These are phyloP conservation scores for Tanytarsus gracilentus DNA, from an alignment of 2,888 invertebrate species.

Conservation along the genomic window DNA sequence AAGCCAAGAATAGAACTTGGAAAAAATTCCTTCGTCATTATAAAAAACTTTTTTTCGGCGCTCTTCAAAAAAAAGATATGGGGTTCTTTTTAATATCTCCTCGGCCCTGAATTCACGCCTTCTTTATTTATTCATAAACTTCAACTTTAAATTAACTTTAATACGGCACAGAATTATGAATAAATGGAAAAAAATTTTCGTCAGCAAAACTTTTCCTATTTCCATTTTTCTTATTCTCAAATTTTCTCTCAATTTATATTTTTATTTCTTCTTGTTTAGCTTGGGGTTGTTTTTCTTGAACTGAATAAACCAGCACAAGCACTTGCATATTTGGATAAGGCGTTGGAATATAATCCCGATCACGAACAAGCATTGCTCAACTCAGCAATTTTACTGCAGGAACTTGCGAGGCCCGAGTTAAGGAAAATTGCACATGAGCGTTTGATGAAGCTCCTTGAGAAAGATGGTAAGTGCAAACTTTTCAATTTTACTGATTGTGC, in stretches of 20 bases:
- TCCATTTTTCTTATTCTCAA: background rate
- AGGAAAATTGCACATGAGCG: constrained; percentile 72
- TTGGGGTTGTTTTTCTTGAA: constrained; percentile 90
- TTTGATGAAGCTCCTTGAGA: constrained; percentile 68
- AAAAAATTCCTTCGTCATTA: no score
- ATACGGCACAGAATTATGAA: constrained; percentile 8
- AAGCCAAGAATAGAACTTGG: no score
- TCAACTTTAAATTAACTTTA: constrained; percentile 10
- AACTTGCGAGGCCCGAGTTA: constrained; percentile 70
- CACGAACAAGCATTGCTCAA: constrained; percentile 91
- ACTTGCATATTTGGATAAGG: constrained; percentile 83
- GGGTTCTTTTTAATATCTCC: background rate
- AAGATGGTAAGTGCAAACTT: constrained; percentile 50
- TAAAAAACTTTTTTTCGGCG: no score
- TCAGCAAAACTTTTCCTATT: constrained; percentile 10
- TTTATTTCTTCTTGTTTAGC: constrained; percentile 44
- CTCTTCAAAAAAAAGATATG: no score
- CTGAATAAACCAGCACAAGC: constrained; percentile 88
- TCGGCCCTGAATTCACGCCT: background rate
- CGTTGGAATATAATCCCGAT: constrained; percentile 83
- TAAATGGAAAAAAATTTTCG: background rate
- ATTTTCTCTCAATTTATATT: constrained; percentile 1
- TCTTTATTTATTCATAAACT: constrained; percentile 8
- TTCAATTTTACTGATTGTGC: background rate
- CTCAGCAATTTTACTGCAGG: constrained; percentile 89